A percentile compares a stretch with the other conserved stretches of the same genome.
Conservation (phyloP, 2,797 vertebrate genomes). For the Gastrophryne carolinensis region DNA sequence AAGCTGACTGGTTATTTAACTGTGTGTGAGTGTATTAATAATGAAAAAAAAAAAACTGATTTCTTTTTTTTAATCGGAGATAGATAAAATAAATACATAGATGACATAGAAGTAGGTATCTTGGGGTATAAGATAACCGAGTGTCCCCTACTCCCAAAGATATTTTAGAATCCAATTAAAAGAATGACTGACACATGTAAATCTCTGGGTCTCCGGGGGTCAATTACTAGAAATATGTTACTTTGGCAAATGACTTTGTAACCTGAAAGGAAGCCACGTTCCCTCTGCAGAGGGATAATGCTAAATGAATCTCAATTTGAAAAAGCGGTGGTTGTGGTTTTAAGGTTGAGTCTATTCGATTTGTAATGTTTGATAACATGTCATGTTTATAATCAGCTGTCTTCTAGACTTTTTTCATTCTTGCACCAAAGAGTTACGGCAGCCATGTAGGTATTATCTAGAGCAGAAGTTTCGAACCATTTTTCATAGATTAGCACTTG, state of each 20-base stretch:
- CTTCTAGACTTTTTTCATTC: too few relatives aligned
- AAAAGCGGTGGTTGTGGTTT: too few relatives aligned
- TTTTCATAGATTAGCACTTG: too few relatives aligned
- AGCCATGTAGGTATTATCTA: too few relatives aligned
- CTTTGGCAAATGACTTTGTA: slow-evolving; percentile 18
- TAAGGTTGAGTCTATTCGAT: too few relatives aligned
- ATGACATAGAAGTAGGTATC: too few relatives aligned
- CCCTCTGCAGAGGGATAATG: background rate
- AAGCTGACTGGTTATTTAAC: background rate
- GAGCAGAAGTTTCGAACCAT: too few relatives aligned
- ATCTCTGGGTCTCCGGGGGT: background rate
- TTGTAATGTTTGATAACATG: too few relatives aligned
- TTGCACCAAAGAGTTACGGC: too few relatives aligned
- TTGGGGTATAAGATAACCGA: background rate
- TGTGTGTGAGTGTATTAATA: background rate
- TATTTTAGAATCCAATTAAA: slow-evolving; percentile 27
- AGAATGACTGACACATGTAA: slow-evolving; percentile 14
- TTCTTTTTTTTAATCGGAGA: background rate
- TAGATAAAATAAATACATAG: too few relatives aligned
- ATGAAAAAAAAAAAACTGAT: background rate
- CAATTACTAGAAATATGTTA: background rate
- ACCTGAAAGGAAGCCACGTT: background rate
- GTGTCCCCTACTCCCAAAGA: background rate
- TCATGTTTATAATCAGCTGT: too few relatives aligned
- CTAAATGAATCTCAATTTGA: too few relatives aligned